Conservation (phyloP, 2,888 invertebrate genomes). For the Pammene aurita region DNA sequence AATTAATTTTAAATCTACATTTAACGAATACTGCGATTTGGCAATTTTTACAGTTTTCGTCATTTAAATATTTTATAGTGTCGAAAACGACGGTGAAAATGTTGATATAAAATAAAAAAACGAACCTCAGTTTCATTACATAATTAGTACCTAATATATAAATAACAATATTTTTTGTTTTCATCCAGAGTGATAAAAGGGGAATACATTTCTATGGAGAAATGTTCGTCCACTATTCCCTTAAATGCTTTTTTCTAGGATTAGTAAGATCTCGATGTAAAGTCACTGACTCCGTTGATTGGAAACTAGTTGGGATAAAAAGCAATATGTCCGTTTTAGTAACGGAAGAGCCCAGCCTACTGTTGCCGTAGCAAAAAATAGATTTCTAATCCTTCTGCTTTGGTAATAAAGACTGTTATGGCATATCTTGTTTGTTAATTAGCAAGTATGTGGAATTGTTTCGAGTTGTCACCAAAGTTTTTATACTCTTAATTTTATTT, state of each 20-base stretch:
- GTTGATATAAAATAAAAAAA: no score
- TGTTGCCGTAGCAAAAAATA: constrained; percentile 10
- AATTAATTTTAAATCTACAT: no score
- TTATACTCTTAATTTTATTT: no score
- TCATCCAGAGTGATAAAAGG: no score
- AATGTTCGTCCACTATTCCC: neutral
- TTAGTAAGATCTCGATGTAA: constrained; percentile 26
- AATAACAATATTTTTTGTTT: no score
- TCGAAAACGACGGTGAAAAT: no score
- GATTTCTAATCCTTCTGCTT: constrained; percentile 19
- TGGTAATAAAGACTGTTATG: constrained; percentile 25
- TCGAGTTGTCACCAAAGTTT: no score
- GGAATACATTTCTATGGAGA: neutral
- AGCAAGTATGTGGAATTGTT: neutral
- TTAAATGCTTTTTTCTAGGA: constrained; percentile 6
- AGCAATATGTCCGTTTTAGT: constrained; percentile 39
- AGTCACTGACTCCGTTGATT: constrained; percentile 30
- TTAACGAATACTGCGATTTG: no score
- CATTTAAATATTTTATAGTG: no score
- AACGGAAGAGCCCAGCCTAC: constrained; percentile 37
- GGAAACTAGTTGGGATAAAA: constrained; percentile 37
- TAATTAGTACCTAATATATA: no score
- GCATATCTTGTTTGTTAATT: constrained; percentile 5
- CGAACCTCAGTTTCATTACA: no score
- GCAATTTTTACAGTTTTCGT: no score